These are phyloP conservation scores for Metalampra italica DNA, from an alignment of 2,888 invertebrate species.

Conservation along the genomic window DNA sequence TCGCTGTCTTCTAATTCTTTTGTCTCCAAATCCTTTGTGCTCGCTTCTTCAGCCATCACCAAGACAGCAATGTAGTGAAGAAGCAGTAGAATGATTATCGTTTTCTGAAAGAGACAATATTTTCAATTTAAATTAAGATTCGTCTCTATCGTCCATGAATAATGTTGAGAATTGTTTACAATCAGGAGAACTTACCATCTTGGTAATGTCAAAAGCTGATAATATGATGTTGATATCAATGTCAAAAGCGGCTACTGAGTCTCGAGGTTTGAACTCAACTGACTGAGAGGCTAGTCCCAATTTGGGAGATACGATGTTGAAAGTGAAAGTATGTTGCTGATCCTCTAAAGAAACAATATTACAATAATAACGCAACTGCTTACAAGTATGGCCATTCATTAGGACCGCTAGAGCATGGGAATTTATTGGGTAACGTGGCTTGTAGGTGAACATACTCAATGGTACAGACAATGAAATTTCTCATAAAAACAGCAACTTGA, in stretches of 20 bases:
- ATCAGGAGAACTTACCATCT: slow-evolving; percentile 33
- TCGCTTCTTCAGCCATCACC: slow-evolving; percentile 23
- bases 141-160: slow-evolving; percentile 4
- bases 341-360: slow-evolving; percentile 36
- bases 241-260: slow-evolving; percentile 16
- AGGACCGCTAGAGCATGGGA: slow-evolving; percentile 27
- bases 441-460: not conserved
- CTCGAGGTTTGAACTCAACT: slow-evolving; percentile 26
- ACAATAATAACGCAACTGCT: slow-evolving; percentile 45
- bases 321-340: slow-evolving; percentile 57
- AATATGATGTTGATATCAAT: not conserved
- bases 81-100: slow-evolving; percentile 33
- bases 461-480: not conserved
- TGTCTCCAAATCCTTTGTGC: slow-evolving; percentile 23
- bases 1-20: slow-evolving; percentile 47
- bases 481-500: not conserved
- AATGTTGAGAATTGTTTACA: slow-evolving; percentile 9
- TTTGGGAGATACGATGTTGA: slow-evolving; percentile 41
- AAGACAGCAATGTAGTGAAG: slow-evolving; percentile 30
- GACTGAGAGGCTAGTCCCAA: slow-evolving; percentile 18
- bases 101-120: slow-evolving; percentile 31
- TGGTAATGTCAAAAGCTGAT: slow-evolving; percentile 8
- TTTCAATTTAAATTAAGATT: not conserved
- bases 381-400: slow-evolving; percentile 30
- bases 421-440: slow-evolving; percentile 1